Percentiles rank a stretch among this genome's conserved stretches.
Conservation (phyloP, 1,140 invertebrate genomes). For the Pomacea maculata region DNA sequence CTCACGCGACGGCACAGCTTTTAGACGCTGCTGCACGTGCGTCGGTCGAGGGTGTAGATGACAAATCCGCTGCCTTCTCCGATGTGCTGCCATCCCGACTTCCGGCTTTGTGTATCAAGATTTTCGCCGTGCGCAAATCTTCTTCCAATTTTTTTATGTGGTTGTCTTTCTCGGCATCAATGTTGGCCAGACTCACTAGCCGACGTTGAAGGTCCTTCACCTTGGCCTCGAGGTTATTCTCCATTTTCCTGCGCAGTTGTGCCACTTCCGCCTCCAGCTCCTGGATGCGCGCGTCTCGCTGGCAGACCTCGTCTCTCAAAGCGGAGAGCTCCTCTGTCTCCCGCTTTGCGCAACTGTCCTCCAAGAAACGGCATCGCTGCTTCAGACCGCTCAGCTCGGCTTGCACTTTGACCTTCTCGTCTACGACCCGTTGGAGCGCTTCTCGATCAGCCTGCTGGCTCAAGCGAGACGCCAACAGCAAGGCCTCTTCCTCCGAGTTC, state of each 20-base stretch:
- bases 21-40: constrained; percentile 21
- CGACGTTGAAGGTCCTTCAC: constrained; percentile 26
- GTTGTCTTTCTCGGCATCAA: constrained; percentile 27
- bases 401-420: constrained; percentile 20
- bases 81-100: neutral
- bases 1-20: constrained; percentile 31
- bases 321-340: constrained; percentile 3
- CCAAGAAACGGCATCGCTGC: neutral
- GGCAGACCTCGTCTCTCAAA: constrained; percentile 2
- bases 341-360: constrained; percentile 5
- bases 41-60: neutral
- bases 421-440: constrained; percentile 15
- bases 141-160: constrained; percentile 22
- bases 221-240: constrained; percentile 23
- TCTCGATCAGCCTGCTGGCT: constrained; percentile 22
- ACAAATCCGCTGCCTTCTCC: neutral
- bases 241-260: constrained; percentile 4
- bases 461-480: constrained; percentile 1
- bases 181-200: constrained; percentile 17
- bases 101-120: constrained; percentile 9
- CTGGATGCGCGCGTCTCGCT: constrained; percentile 18
- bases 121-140: constrained; percentile 20
- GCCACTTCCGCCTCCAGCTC: constrained; percentile 16
- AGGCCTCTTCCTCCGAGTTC: constrained; percentile 10
- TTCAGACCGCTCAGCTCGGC: constrained; percentile 14